A percentile compares a stretch with the other conserved stretches of the same genome.
phyloP scores from a whole-genome alignment of 2,113 vertebrate species.

The Chloroceryle aenea region DNA sequence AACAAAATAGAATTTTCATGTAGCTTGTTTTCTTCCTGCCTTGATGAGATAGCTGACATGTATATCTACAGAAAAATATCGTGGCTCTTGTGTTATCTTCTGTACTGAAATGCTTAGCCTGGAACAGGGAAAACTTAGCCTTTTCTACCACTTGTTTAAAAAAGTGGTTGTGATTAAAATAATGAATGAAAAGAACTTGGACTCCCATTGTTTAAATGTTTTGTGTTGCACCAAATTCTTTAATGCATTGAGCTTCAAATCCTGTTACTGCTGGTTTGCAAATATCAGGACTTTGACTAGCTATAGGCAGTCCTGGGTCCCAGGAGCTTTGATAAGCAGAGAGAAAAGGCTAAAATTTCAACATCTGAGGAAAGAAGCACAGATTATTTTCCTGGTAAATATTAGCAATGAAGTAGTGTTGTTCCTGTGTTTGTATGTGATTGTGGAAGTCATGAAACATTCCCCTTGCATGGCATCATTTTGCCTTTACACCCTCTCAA shows the following conservation, averaged over 20 bases:
- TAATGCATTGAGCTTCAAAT: neutral
- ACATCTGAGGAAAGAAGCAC: neutral
- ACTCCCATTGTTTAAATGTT: neutral
- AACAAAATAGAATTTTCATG: neutral
- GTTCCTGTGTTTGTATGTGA: neutral
- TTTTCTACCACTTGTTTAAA: neutral
- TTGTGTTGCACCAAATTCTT: neutral
- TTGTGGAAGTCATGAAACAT: neutral
- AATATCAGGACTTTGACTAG: neutral
- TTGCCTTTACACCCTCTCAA: neutral
- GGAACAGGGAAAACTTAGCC: neutral
- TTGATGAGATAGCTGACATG: neutral
- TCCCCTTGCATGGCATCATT: neutral
- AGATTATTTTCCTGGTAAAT: neutral
- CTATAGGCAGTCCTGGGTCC: neutral
- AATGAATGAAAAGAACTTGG: neutral
- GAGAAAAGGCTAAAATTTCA: neutral
- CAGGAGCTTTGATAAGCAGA: neutral
- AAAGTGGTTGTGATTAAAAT: neutral
- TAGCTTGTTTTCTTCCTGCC: neutral
- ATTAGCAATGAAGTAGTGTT: neutral
- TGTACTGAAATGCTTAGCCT: neutral
- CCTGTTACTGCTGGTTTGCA: neutral
- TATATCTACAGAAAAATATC: neutral
- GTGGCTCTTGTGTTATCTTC: neutral